These are phyloP conservation scores for Apantesis nais DNA, from an alignment of 2,888 invertebrate species.

Conservation along the genomic window DNA sequence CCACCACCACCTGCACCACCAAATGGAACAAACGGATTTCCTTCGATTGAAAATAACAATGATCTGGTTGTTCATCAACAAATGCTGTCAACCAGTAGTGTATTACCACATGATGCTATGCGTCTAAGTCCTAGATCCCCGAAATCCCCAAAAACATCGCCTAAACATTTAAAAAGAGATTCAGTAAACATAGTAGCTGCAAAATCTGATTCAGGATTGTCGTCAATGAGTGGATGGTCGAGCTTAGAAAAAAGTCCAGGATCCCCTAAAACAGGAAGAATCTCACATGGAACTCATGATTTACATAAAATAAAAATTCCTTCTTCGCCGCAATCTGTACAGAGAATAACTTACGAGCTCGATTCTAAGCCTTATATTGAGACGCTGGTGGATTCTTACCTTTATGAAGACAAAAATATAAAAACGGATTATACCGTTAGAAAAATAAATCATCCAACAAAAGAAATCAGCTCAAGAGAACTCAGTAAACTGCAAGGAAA, in stretches of 20 bases:
- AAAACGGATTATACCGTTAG: constrained; percentile 69
- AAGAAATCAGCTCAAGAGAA: constrained; percentile 69
- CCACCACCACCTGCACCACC: constrained; percentile 94
- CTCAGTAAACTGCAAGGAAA: constrained; percentile 67
- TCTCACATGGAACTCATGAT: constrained; percentile 71
- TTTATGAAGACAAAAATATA: constrained; percentile 64
- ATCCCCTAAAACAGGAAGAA: constrained; percentile 88
- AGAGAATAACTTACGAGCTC: constrained; percentile 72
- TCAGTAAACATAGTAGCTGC: constrained; percentile 88
- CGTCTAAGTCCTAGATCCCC: constrained; percentile 89
- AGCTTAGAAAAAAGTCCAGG: constrained; percentile 94
- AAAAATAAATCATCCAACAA: constrained; percentile 60
- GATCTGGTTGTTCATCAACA: constrained; percentile 62
- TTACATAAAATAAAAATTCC: constrained; percentile 73
- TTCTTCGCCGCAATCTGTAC: constrained; percentile 75
- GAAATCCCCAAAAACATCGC: constrained; percentile 90
- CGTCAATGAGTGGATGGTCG: constrained; percentile 95
- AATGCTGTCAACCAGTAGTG: constrained; percentile 67
- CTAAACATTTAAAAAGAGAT: constrained; percentile 88
- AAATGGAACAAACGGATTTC: constrained; percentile 85
- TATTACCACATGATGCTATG: constrained; percentile 75
- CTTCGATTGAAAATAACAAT: constrained; percentile 73
- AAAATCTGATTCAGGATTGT: constrained; percentile 94
- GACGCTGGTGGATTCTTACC: constrained; percentile 84
- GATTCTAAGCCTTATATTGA: constrained; percentile 83